phyloP scores from a whole-genome alignment of 2,113 vertebrate species.

The Henicopernis longicauda region DNA sequence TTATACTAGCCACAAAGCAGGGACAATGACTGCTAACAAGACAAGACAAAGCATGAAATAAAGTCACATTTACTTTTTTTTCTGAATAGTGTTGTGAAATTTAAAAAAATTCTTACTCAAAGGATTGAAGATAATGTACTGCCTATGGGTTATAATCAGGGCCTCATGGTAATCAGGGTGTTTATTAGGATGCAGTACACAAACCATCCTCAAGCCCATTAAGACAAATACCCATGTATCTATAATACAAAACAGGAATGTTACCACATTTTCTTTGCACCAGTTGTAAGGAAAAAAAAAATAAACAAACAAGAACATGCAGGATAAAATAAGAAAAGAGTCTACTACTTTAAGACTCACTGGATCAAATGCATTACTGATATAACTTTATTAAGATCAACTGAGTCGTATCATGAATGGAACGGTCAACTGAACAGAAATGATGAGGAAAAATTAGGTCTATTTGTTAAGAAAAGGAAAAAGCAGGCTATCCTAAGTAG shows the following conservation, averaged over 20 bases:
- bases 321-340: not conserved
- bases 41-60: not conserved
- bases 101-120: not conserved
- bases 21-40: not conserved
- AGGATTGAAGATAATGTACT: not conserved
- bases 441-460: not conserved
- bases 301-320: not conserved
- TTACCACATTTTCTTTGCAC: not conserved
- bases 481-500: not conserved
- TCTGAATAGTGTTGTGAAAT: not conserved
- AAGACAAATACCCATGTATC: not conserved
- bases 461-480: not conserved
- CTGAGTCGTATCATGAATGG: not conserved
- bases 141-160: not conserved
- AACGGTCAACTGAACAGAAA: not conserved
- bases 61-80: not conserved
- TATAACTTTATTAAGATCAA: not conserved
- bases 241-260: not conserved
- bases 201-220: not conserved
- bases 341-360: not conserved
- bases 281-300: not conserved
- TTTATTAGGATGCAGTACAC: not conserved
- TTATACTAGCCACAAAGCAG: not conserved
- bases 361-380: not conserved
- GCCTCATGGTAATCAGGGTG: not conserved